Conservation (phyloP, 2,113 vertebrate species). For the Catagonus wagneri region DNA sequence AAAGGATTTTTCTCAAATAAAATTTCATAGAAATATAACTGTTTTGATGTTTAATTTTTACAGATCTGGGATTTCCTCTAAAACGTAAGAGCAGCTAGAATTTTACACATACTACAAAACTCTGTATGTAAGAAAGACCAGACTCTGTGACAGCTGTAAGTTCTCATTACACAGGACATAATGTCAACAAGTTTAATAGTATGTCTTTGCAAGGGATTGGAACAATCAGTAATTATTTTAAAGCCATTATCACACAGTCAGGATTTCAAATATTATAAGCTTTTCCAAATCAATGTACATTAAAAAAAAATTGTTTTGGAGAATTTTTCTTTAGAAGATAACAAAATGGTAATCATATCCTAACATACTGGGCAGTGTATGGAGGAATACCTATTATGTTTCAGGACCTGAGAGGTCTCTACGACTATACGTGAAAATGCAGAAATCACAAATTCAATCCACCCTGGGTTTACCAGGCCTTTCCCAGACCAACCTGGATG, state of each 20-base stretch:
- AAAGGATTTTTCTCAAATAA: conserved; percentile 27
- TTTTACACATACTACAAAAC: neutral
- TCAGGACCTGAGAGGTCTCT: neutral
- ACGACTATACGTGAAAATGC: neutral
- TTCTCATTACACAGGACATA: neutral
- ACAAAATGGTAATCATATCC: neutral
- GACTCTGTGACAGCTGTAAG: neutral
- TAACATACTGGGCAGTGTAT: neutral
- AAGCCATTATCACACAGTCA: conserved; percentile 7
- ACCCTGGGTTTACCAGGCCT: neutral
- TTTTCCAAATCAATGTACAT: neutral
- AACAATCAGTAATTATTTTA: conserved; percentile 28
- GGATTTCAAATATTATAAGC: neutral
- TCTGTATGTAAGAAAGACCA: neutral
- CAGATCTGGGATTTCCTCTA: neutral
- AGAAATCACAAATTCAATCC: conserved; percentile 10
- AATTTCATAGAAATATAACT: neutral
- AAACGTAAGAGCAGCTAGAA: neutral
- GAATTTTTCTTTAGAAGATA: conserved; percentile 7
- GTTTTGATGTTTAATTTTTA: conserved; percentile 12
- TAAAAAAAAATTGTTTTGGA: neutral
- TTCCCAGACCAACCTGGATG: neutral
- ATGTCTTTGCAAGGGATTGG: neutral
- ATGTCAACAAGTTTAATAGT: neutral
- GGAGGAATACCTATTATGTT: neutral